Evolutionary conservation across 2,888 invertebrate genomes (phyloP).

Genomic region (Dryadula phaetusa): DNA sequence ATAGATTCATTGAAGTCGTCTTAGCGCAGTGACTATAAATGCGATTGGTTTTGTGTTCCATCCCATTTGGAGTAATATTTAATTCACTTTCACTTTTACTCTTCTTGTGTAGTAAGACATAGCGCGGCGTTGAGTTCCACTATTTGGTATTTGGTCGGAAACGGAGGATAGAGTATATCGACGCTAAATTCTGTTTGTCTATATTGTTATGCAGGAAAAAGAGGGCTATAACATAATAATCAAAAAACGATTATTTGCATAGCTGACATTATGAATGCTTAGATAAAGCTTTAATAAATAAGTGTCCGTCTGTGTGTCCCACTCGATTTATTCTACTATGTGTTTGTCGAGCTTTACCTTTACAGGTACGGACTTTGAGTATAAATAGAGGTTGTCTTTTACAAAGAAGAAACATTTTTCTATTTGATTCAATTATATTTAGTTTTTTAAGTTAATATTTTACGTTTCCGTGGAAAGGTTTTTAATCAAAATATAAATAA

Average conservation of each 20-base stretch:
- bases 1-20: no score
- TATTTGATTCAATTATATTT: no score
- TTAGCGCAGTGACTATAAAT: no score
- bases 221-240: slow-evolving; percentile 16
- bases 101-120: no score
- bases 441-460: no score
- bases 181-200: neutral
- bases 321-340: slow-evolving; percentile 31
- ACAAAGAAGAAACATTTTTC: no score
- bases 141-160: neutral
- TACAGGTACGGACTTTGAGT: slow-evolving; percentile 23
- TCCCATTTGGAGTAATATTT: no score
- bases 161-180: neutral
- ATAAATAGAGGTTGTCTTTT: neutral
- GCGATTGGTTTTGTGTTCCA: no score
- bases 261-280: slow-evolving; percentile 21
- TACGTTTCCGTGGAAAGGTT: no score
- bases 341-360: slow-evolving; percentile 27
- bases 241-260: slow-evolving; percentile 12
- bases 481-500: no score
- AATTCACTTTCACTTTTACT: no score
- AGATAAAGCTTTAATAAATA: slow-evolving; percentile 35
- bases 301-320: slow-evolving; percentile 25
- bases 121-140: neutral
- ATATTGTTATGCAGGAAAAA: neutral